Percentiles rank a stretch among this genome's conserved stretches.
phyloP scores from a whole-genome alignment of 2,113 vertebrate genomes.

The Megaceryle maxima region DNA sequence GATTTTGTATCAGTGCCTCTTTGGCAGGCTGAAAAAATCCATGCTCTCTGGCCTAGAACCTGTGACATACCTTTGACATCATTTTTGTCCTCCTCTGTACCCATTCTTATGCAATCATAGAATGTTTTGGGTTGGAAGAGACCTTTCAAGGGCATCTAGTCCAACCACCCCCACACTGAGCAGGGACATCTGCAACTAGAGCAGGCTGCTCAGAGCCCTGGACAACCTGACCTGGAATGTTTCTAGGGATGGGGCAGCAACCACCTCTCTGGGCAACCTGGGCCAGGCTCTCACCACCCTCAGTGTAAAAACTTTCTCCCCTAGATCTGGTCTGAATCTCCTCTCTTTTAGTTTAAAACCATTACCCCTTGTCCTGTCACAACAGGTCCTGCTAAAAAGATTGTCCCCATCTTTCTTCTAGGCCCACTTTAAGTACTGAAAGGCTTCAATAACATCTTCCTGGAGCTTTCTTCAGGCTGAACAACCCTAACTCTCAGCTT shows the following conservation, averaged over 20 bases:
- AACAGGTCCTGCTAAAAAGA: not conserved
- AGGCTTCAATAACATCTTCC: not conserved
- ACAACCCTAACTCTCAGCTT: not conserved
- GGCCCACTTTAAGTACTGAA: not conserved
- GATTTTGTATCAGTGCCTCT: not conserved
- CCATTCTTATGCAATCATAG: not conserved
- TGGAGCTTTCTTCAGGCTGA: not conserved
- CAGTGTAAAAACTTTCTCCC: not conserved
- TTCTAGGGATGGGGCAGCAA: not conserved
- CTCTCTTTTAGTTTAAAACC: not conserved
- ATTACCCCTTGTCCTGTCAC: not conserved
- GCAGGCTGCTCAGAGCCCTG: not conserved
- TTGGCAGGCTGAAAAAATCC: not conserved
- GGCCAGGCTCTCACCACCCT: not conserved
- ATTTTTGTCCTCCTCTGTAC: not conserved
- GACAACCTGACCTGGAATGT: not conserved
- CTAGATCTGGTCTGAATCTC: not conserved
- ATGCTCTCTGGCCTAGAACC: not conserved
- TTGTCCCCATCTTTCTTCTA: not conserved
- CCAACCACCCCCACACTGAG: not conserved
- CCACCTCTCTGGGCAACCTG: not conserved
- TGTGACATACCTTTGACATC: not conserved
- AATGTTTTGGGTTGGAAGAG: not conserved
- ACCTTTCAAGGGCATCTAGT: not conserved
- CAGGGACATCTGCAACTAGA: not conserved